phyloP scores from a whole-genome alignment of 2,797 vertebrate species.

The Lepus oiostolus region DNA sequence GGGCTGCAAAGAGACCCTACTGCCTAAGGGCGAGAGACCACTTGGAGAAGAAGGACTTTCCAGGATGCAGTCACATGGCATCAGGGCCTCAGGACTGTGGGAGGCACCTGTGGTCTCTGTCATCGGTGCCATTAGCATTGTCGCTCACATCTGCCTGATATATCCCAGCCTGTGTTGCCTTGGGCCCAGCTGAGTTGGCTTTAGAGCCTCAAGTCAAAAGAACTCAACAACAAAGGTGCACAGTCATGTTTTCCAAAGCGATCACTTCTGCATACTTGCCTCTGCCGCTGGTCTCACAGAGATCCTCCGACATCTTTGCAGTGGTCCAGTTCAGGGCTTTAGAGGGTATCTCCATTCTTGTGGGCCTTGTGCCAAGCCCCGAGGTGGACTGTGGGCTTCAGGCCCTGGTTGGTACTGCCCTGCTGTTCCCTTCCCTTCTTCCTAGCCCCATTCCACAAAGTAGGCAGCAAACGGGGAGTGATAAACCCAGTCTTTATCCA shows the following conservation, averaged over 20 bases:
- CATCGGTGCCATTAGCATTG: neutral
- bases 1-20: neutral
- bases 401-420: neutral
- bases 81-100: neutral
- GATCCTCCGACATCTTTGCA: neutral
- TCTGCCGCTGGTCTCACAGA: neutral
- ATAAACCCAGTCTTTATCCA: neutral
- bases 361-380: neutral
- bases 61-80: neutral
- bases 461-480: neutral
- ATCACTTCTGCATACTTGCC: neutral
- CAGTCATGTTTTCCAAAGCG: constrained; percentile 56
- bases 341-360: neutral
- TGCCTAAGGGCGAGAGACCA: neutral
- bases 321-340: neutral
- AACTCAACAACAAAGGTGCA: neutral
- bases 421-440: neutral
- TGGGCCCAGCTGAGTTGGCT: neutral
- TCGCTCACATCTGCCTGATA: neutral
- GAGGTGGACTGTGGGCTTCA: neutral
- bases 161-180: neutral
- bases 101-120: neutral
- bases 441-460: neutral
- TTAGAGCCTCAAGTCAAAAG: constrained; percentile 41
- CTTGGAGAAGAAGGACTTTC: constrained; percentile 45